Conservation (phyloP, 1,140 invertebrate genomes). For the Monochamus saltuarius region DNA sequence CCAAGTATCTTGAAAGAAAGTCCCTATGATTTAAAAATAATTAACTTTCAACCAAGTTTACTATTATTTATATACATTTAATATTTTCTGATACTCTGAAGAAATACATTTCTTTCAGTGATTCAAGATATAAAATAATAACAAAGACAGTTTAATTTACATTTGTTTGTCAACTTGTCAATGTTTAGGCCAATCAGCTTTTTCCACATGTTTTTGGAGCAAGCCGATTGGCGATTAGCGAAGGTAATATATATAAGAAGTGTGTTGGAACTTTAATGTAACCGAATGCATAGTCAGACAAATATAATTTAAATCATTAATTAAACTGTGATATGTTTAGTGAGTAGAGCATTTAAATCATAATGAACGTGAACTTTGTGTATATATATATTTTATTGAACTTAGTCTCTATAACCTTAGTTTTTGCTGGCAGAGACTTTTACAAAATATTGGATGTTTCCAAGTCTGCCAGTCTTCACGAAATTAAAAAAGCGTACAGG, state of each 20-base stretch:
- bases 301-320: conserved; percentile 1
- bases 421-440: conserved; percentile 80
- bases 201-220: conserved; percentile 8
- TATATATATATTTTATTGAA: conserved; percentile 19
- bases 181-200: neutral
- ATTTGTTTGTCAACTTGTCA: neutral
- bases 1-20: no score
- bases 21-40: no score
- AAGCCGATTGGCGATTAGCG: conserved; percentile 10
- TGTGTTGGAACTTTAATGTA: neutral
- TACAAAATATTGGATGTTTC: conserved; percentile 91
- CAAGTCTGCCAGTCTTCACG: conserved; percentile 81
- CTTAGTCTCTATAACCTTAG: conserved; percentile 18
- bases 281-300: neutral
- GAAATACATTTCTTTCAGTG: no score
- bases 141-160: neutral
- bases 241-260: no score
- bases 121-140: no score
- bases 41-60: no score
- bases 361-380: conserved; percentile 22
- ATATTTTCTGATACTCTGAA: no score
- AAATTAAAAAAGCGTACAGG: conserved; percentile 98
- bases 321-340: conserved; percentile 21
- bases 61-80: no score
- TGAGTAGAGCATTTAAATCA: conserved; percentile 7